Conservation (phyloP, 1,140 invertebrate genomes). For the Caenorhabditis latens region DNA sequence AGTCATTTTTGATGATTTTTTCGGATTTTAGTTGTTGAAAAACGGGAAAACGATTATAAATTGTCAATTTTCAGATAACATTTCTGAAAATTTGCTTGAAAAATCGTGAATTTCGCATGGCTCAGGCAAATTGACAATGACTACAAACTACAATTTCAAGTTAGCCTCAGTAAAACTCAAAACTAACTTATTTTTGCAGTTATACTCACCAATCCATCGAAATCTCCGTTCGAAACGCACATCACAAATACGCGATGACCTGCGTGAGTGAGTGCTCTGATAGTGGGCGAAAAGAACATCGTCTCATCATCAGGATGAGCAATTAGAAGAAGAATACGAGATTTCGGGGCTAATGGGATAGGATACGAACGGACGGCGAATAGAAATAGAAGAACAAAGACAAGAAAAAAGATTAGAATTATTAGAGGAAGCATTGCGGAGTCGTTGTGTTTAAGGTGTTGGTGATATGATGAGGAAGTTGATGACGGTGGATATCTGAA, state of each 20-base stretch:
- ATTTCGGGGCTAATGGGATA: conserved; percentile 31
- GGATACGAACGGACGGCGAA: conserved; percentile 50
- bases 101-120: too few relatives aligned
- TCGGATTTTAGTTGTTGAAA: too few relatives aligned
- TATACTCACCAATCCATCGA: conserved; percentile 56
- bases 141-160: conserved; percentile 57
- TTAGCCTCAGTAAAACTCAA: neutral
- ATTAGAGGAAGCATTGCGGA: conserved; percentile 37
- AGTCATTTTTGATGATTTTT: neutral
- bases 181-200: neutral
- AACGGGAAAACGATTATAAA: too few relatives aligned
- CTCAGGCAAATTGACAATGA: neutral
- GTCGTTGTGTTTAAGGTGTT: neutral
- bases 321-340: conserved; percentile 84
- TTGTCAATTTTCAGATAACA: too few relatives aligned
- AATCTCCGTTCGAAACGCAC: conserved; percentile 87
- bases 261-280: conserved; percentile 82
- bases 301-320: conserved; percentile 91
- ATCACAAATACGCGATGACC: conserved; percentile 80
- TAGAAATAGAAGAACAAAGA: conserved; percentile 49
- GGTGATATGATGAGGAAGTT: neutral
- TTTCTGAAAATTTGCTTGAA: too few relatives aligned
- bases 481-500: neutral
- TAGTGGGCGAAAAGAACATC: conserved; percentile 96
- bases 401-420: conserved; percentile 11